Conservation (phyloP, 2,888 invertebrate species). For the Patella pellucida region DNA sequence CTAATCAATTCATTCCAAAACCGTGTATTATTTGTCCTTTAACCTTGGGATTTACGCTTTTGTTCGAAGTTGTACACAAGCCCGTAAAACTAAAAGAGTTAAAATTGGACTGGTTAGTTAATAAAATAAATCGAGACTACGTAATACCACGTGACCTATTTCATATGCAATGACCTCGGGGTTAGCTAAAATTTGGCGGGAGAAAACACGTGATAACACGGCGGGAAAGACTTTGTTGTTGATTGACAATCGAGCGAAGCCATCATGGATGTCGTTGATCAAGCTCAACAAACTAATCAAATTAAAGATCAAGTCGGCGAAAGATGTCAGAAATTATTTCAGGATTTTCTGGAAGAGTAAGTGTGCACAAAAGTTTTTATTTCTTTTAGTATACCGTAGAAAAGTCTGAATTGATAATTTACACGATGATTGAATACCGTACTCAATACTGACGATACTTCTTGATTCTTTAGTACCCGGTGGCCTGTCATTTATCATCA, state of each 20-base stretch:
- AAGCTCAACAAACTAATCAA: slow-evolving; percentile 62
- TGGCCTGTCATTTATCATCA: too few relatives aligned
- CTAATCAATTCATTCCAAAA: too few relatives aligned
- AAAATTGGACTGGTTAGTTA: too few relatives aligned
- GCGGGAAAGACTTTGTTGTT: slow-evolving; percentile 35
- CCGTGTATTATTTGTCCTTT: too few relatives aligned
- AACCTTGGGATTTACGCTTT: too few relatives aligned
- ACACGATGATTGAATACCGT: too few relatives aligned
- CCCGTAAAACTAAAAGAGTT: too few relatives aligned
- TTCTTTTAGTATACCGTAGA: too few relatives aligned
- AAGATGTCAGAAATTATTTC: slow-evolving; percentile 94
- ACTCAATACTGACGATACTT: too few relatives aligned
- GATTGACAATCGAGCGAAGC: background rate
- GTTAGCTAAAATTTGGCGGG: slow-evolving; percentile 19
- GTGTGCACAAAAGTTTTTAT: slow-evolving; percentile 34
- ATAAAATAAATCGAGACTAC: background rate
- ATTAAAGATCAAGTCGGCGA: slow-evolving; percentile 90
- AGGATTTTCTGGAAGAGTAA: slow-evolving; percentile 95
- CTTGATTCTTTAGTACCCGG: too few relatives aligned
- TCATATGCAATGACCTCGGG: background rate
- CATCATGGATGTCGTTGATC: slow-evolving; percentile 68
- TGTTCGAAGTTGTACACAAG: too few relatives aligned
- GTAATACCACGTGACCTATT: background rate
- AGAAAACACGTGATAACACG: slow-evolving; percentile 39
- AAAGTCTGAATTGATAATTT: too few relatives aligned